Percentiles rank a stretch among this genome's conserved stretches.
Evolutionary conservation across 2,888 invertebrate species (phyloP).

Genomic region (Periphyllus acericola): DNA sequence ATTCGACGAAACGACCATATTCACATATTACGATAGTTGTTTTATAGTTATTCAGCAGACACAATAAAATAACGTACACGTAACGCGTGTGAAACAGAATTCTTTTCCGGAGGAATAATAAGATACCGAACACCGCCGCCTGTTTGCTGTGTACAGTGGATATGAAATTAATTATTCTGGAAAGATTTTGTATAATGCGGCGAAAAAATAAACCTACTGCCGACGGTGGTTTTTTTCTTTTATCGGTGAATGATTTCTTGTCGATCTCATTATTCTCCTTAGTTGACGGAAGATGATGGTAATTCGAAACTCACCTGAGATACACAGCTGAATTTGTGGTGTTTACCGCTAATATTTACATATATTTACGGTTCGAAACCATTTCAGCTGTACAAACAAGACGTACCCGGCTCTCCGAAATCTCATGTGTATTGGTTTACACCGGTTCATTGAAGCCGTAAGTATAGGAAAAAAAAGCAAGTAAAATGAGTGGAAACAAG

Average conservation of each 20-base stretch:
- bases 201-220: slow-evolving; percentile 4
- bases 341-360: slow-evolving; percentile 60
- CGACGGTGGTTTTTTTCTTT: slow-evolving; percentile 18
- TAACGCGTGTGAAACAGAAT: not conserved
- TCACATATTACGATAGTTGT: not conserved
- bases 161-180: slow-evolving; percentile 11
- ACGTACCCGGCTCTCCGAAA: not conserved
- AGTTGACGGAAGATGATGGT: slow-evolving; percentile 9
- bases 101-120: not conserved
- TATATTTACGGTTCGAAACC: slow-evolving; percentile 54
- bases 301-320: slow-evolving; percentile 57
- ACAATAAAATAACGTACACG: not conserved
- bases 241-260: slow-evolving; percentile 37
- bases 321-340: slow-evolving; percentile 20
- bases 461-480: slow-evolving; percentile 11
- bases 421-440: slow-evolving; percentile 55
- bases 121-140: not conserved
- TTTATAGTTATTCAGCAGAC: not conserved
- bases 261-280: slow-evolving; percentile 3
- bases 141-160: not conserved
- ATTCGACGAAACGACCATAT: not conserved
- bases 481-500: slow-evolving; percentile 57
- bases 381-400: slow-evolving; percentile 52
- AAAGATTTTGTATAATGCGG: slow-evolving; percentile 1
- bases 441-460: slow-evolving; percentile 46